Evolutionary conservation across 2,797 vertebrate genomes (phyloP).

Genomic region (Enteromius viviparus): DNA sequence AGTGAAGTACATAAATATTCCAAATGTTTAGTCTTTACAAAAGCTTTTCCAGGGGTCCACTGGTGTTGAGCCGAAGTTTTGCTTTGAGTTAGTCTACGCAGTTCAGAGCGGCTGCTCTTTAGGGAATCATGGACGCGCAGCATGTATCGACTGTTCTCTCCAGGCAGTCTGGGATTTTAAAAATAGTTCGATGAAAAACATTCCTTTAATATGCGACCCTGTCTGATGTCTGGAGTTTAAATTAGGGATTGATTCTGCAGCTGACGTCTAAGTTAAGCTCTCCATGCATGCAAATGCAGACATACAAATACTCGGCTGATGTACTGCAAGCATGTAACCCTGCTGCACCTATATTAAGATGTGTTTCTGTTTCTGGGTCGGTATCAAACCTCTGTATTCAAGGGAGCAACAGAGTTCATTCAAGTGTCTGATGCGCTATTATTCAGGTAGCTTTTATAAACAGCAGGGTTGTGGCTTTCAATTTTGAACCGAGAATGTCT

Average conservation of each 20-base stretch:
- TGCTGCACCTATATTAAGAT: neutral
- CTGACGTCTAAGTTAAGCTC: neutral
- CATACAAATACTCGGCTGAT: neutral
- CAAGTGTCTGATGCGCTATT: neutral
- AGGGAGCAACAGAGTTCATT: neutral
- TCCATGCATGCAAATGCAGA: neutral
- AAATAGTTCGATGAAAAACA: constrained; percentile 25
- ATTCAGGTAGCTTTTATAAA: constrained; percentile 5
- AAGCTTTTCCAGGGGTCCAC: neutral
- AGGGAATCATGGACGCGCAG: constrained; percentile 5
- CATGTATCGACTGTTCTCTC: constrained; percentile 27
- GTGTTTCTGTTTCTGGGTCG: neutral
- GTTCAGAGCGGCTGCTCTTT: constrained; percentile 22
- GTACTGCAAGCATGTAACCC: neutral
- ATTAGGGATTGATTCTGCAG: neutral
- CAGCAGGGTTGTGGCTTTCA: neutral
- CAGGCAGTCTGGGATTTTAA: constrained; percentile 27
- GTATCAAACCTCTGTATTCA: neutral
- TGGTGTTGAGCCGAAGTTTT: neutral
- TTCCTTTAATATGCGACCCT: constrained; percentile 29
- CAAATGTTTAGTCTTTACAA: neutral
- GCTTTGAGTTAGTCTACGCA: constrained; percentile 1
- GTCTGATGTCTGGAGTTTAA: constrained; percentile 19
- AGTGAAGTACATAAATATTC: neutral
- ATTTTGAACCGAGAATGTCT: neutral